These are phyloP conservation scores for Drosophila nigromelanica DNA, from an alignment of 1,140 invertebrate species.

Conservation along the genomic window DNA sequence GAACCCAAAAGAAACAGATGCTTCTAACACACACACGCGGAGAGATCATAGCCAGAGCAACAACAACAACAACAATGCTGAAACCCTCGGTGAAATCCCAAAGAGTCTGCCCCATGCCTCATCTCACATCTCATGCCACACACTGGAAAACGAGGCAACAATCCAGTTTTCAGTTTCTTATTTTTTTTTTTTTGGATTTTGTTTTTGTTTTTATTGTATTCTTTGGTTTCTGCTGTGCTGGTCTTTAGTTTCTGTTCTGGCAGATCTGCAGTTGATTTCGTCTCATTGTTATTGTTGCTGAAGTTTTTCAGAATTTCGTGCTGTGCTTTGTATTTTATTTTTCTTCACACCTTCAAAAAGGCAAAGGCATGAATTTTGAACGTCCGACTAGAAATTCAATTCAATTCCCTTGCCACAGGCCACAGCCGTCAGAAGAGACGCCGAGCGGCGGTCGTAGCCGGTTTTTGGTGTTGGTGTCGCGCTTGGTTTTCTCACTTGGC, in stretches of 20 bases:
- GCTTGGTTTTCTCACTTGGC: conserved; percentile 80
- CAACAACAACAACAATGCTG: conserved; percentile 47
- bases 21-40: conserved; percentile 59
- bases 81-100: conserved; percentile 71
- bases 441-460: conserved; percentile 49
- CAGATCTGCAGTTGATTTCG: conserved; percentile 76
- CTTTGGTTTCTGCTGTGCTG: neutral
- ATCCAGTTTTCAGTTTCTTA: conserved; percentile 65
- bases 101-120: conserved; percentile 59
- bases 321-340: conserved; percentile 78
- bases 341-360: conserved; percentile 78
- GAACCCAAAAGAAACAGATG: conserved; percentile 64
- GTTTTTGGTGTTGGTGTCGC: conserved; percentile 81
- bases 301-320: conserved; percentile 80
- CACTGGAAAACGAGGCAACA: conserved; percentile 69
- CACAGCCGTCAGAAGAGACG: conserved; percentile 18
- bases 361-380: conserved; percentile 74
- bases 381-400: conserved; percentile 79
- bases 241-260: conserved; percentile 48
- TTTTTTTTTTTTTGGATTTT: neutral
- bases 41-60: conserved; percentile 70
- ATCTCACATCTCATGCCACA: conserved; percentile 11
- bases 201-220: neutral
- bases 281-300: conserved; percentile 43
- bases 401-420: conserved; percentile 72